Evolutionary conservation across 2,797 vertebrate genomes (phyloP), one percentile per base, ranked within the genome.

Genomic region (Sebastiscus albofasciatus): DNA sequence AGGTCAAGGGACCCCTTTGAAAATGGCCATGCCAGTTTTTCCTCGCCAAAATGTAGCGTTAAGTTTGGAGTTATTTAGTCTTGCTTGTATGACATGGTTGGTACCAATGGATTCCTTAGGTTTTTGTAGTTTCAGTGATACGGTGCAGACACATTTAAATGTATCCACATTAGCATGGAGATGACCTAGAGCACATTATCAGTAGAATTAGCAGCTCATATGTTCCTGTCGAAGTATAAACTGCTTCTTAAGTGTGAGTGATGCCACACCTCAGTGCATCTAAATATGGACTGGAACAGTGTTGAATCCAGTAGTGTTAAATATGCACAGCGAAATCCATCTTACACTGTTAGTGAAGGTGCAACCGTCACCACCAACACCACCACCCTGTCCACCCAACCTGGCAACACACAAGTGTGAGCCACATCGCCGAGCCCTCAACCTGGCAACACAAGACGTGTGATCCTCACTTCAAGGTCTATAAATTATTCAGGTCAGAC

Each of bases 311-410:
- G 88, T 68, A 80, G 92, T 90, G 93, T 89, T 95, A 95, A 95
- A 94, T 95, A 95, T 95, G 91, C 94, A 93, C 89, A 79, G 95
- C 42, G 84, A 95, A 94, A 92, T 82, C 71, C 68, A 71, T 89
- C 79, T 85, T 79, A 82, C 75, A 70, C 85, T 46, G 68, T 46
- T 70, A 31, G 71, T 31, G 81, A 72, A 46, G 81, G 62, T 85
- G 89, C 61, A 78, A 82, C 78, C 42, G 16, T 67, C 82, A 68
- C 80, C 80, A 85, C 77, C 76, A 62, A 75, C 77, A 74, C 77
- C 89, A 76, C 84, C 90, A 90, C 80, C 80, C 76, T 90, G 90
- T 93, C 92, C 91, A 91, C 79, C 83, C 86, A 90, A 82, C 87
- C 80, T 93, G 92, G 86, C 87, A 92, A 82, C 79, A 85, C 77